These are phyloP conservation scores for Hymenopus coronatus DNA, from an alignment of 2,888 invertebrate species.

Conservation along the genomic window DNA sequence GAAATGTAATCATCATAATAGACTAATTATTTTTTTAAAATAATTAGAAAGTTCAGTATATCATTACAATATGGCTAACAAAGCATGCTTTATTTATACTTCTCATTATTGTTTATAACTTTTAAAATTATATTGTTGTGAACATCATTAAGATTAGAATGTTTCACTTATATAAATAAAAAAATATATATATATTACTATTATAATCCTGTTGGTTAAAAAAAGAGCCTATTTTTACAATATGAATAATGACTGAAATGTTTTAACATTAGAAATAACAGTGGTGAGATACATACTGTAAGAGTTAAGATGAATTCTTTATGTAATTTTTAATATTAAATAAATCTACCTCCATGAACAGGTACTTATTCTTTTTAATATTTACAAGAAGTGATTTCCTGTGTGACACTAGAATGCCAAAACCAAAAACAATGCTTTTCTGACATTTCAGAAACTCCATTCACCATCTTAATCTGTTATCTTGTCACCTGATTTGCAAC, in stretches of 20 bases:
- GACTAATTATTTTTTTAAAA: slow-evolving; percentile 11
- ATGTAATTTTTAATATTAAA: slow-evolving; percentile 42
- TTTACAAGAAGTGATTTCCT: neutral
- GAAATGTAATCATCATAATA: slow-evolving; percentile 14
- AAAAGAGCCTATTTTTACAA: slow-evolving; percentile 16
- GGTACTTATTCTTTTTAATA: slow-evolving; percentile 23
- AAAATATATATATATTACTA: slow-evolving; percentile 14
- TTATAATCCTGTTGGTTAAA: slow-evolving; percentile 13
- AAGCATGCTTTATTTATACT: slow-evolving; percentile 6
- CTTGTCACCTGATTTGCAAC: too few species aligned
- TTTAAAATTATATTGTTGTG: slow-evolving; percentile 8
- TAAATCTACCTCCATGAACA: slow-evolving; percentile 51
- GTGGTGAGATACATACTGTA: slow-evolving; percentile 25
- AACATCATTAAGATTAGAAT: slow-evolving; percentile 6
- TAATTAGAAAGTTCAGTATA: slow-evolving; percentile 3
- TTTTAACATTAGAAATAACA: slow-evolving; percentile 11
- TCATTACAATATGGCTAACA: slow-evolving; percentile 13
- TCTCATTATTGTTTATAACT: slow-evolving; percentile 11
- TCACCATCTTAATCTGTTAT: too few species aligned
- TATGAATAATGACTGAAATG: slow-evolving; percentile 2
- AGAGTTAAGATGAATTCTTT: slow-evolving; percentile 30
- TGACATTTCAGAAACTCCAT: too few species aligned
- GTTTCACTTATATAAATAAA: slow-evolving; percentile 15
- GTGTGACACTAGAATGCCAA: too few species aligned
- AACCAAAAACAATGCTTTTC: too few species aligned